A percentile compares a stretch with the other conserved stretches of the same genome.
phyloP scores from a whole-genome alignment of 2,113 vertebrate genomes.

The Colaptes auratus region DNA sequence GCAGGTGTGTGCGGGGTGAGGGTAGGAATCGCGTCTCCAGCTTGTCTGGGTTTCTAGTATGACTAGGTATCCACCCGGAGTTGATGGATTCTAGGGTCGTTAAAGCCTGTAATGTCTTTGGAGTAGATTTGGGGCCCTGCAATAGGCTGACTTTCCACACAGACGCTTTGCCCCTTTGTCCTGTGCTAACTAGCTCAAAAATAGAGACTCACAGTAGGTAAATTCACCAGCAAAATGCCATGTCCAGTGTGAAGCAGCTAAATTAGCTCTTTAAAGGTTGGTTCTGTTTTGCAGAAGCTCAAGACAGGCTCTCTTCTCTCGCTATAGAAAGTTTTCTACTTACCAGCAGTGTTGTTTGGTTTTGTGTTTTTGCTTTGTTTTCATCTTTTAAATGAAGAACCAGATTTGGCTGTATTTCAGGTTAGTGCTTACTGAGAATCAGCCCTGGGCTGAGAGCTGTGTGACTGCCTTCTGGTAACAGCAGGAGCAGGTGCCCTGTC shows the following conservation, averaged over 20 bases:
- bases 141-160: background rate
- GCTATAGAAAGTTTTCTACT: background rate
- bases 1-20: rapidly evolving
- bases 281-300: background rate
- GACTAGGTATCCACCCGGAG: too few species aligned
- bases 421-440: background rate
- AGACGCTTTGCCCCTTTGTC: rapidly evolving
- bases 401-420: background rate
- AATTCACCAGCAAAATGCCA: background rate
- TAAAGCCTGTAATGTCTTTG: background rate
- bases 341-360: background rate
- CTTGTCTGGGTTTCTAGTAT: background rate
- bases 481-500: background rate
- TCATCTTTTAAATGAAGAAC: background rate
- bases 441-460: background rate
- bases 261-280: background rate
- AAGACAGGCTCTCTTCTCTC: background rate
- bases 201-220: rapidly evolving
- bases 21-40: rapidly evolving
- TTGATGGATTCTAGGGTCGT: background rate
- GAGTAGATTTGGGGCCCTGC: background rate
- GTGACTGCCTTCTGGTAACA: background rate
- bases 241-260: background rate
- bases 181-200: background rate
- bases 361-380: background rate